Conservation (phyloP, 1,140 invertebrate species). For the Drosophila leontia region DNA sequence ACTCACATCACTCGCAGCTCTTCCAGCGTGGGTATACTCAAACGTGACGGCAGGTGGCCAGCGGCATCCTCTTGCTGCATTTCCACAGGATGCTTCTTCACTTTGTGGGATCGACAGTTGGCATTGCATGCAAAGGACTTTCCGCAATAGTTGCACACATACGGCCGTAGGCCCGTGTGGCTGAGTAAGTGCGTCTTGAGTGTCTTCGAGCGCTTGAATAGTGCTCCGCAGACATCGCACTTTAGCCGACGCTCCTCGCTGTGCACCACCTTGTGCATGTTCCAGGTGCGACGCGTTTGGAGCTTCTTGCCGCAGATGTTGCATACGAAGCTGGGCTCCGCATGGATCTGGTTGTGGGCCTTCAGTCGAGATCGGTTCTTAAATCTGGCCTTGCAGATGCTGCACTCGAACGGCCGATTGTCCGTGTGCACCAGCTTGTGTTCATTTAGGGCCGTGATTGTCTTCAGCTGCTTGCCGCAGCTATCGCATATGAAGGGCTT, state of each 20-base stretch:
- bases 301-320: slow-evolving; percentile 85
- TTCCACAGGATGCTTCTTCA: slow-evolving; percentile 85
- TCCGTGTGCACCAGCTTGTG: slow-evolving; percentile 86
- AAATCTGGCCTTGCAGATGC: slow-evolving; percentile 84
- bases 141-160: slow-evolving; percentile 85
- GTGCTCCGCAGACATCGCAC: slow-evolving; percentile 81
- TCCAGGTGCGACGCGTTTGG: slow-evolving; percentile 85
- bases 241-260: slow-evolving; percentile 84
- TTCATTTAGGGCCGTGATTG: slow-evolving; percentile 85
- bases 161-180: slow-evolving; percentile 85
- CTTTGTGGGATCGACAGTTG: slow-evolving; percentile 86
- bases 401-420: slow-evolving; percentile 85
- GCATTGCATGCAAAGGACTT: slow-evolving; percentile 86
- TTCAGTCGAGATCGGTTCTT: slow-evolving; percentile 77
- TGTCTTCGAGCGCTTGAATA: slow-evolving; percentile 84
- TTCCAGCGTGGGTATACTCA: slow-evolving; percentile 58
- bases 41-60: slow-evolving; percentile 14
- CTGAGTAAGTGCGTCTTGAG: slow-evolving; percentile 85
- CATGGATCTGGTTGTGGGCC: slow-evolving; percentile 84
- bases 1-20: slow-evolving; percentile 66
- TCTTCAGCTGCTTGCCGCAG: slow-evolving; percentile 85
- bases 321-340: slow-evolving; percentile 84
- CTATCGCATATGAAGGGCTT: slow-evolving; percentile 85
- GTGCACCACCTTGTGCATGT: slow-evolving; percentile 86
- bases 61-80: slow-evolving; percentile 56